Base-by-base conservation (phyloP, 1,140 invertebrate genomes). In the Potamilus streckersoni region DNA sequence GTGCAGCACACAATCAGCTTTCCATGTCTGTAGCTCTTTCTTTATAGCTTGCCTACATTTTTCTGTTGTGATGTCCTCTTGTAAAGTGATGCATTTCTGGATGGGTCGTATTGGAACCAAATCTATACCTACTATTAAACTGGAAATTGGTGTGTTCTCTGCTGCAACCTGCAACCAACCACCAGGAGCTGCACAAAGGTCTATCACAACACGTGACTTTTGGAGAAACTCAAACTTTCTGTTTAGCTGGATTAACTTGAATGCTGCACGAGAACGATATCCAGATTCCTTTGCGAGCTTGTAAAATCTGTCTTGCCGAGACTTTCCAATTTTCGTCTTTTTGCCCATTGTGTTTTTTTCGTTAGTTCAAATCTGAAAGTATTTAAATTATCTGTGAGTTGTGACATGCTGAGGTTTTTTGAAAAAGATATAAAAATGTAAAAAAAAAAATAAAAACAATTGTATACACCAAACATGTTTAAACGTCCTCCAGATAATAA, bases 81-180 rank as follows among this genome's bases (percentile, higher is more conserved):
- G 92, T 8, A 99, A 87, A 74, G 94, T 93, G 59, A 97, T 96
- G 83, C 96, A 97, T 58, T 97, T 97, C 94, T 93, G 72, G 19
- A 99, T 94, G 5, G 95, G 93, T 86, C 96, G 97, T 69, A 99
- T 99, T 0, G 98, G 96, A 81, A 95, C 98, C 81, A 99, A 93
- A 93, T 99, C 98, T 38, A 99, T 94, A 78, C 83, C 83, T 27
- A 84, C 23, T 16, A 84, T 95, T 62, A 99, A 91, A 86, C 96
- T 98, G 0, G 97, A 98, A 0, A 99, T 93, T 0, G 98, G 98
- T 96, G 99, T 99, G 89, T 98, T 97, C 88, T 99, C 94, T 85
- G 95, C 94, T 62, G 97, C 98, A 69, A 99, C 98, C 92, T 99
- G 98, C 93, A 99, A 96, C 98, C 98, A 99, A 84, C 98, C 98